Base-by-base conservation (phyloP, 2,113 vertebrate genomes). In the Tonatia bakeri region DNA sequence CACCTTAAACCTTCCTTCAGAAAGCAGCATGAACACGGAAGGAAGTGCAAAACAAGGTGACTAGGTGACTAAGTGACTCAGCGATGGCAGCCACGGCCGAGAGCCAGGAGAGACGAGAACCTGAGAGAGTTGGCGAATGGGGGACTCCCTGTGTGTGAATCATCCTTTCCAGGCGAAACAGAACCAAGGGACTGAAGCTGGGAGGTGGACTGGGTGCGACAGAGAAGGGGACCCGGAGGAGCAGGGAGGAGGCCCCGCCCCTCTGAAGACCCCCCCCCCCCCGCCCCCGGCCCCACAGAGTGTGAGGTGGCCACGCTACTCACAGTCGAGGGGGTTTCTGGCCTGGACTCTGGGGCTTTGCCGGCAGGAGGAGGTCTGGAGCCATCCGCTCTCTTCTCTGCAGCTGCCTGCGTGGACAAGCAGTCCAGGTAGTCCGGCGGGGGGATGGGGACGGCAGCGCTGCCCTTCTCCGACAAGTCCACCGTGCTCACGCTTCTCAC, bases 371-470 rank as follows among this genome's bases (percentile, higher is more conserved):
- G 17, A 0, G 69, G 90, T 50, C 81, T 97, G 95, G 98, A 94
- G 31, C 61, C 2, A 5, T 97, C 98, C 0, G 0, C 31, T 93
- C 45, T 97, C 73, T 45, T 95, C 2, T 97, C 97, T 4, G 98
- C 96, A 72, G 92, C 61, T 24, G 54, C 86, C 90, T 92, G 96
- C 24, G 9, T 10, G 47, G 97, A 96, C 1, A 82, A 1, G 47
- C 98, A 80, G 31, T 99, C 98, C 82, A 98, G 95, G 95, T 99
- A 99, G 97, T 99, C 99, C 1, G 99, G 99, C 0, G 99, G 99
- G 0, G 99, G 99, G 80, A 99, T 98, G 88, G 99, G 99, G 73
- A 99, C 98, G 81, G 99, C 94, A 40, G 99, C 98, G 0, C 97
- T 96, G 31, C 98, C 97, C 61, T 99, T 99, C 70, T 99, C 99